phyloP scores from a whole-genome alignment of 2,113 vertebrate species.

The Lonchura striata region DNA sequence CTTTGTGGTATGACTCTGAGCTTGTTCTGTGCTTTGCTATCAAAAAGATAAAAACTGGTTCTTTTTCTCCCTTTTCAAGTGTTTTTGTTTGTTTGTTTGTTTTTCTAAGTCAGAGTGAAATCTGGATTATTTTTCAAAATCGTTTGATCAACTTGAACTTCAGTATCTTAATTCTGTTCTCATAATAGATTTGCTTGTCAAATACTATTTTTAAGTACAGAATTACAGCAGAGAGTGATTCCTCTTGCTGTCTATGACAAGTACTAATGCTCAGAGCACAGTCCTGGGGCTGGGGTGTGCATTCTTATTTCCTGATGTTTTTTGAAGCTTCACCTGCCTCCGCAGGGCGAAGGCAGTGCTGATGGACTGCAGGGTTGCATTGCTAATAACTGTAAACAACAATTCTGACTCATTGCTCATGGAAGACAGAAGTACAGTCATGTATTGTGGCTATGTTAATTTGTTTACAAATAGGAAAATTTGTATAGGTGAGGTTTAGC shows the following conservation, averaged over 20 bases:
- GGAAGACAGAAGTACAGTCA: background rate
- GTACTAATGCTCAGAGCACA: background rate
- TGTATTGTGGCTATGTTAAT: background rate
- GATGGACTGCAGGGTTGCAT: background rate
- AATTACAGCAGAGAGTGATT: background rate
- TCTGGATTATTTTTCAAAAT: slow-evolving; percentile 4
- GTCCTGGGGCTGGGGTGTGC: background rate
- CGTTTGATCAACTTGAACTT: background rate
- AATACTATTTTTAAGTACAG: background rate
- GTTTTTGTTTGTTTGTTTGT: no score
- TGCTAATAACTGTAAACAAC: background rate
- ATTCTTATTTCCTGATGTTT: background rate
- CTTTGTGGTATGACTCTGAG: background rate
- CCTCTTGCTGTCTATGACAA: background rate
- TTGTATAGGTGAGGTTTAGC: background rate
- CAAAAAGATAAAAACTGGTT: background rate
- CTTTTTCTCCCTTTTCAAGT: background rate
- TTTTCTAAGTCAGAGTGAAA: background rate
- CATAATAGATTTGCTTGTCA: background rate
- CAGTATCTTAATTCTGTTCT: background rate
- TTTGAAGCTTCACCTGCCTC: background rate
- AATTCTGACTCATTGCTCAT: background rate
- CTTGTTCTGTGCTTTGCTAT: background rate
- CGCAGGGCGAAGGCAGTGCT: background rate
- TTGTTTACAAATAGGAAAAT: background rate